Percentiles rank a stretch among this genome's conserved stretches.
phyloP scores from a whole-genome alignment of 2,797 vertebrate genomes.

The Loriculus beryllinus region DNA sequence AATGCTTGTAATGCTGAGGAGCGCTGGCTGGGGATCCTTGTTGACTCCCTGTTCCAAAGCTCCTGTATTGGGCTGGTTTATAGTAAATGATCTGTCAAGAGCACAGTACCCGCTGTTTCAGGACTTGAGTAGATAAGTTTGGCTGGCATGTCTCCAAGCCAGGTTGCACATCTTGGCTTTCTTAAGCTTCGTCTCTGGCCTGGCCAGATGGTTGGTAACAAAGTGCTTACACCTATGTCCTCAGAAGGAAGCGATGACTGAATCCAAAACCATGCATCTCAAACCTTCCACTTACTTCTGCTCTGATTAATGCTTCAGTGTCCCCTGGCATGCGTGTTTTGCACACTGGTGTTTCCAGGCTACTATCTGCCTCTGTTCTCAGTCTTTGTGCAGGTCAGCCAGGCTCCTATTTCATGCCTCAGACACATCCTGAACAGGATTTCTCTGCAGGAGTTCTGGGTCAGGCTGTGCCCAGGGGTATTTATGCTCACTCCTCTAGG shows the following conservation, averaged over 20 bases:
- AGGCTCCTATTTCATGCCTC: background rate
- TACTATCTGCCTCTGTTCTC: background rate
- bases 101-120: background rate
- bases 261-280: background rate
- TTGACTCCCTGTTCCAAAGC: background rate
- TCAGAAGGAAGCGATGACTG: background rate
- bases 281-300: background rate
- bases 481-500: background rate
- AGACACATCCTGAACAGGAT: background rate
- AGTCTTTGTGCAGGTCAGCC: background rate
- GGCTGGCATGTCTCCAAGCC: background rate
- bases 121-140: background rate
- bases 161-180: background rate
- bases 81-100: background rate
- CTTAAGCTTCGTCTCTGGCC: background rate
- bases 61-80: background rate
- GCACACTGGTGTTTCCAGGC: background rate
- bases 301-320: background rate
- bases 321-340: background rate
- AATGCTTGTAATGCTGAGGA: background rate
- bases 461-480: background rate
- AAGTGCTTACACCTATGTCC: background rate
- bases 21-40: background rate
- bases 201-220: background rate
- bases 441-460: background rate